A percentile compares a stretch with the other conserved stretches of the same genome.
These are phyloP conservation scores for Lophotriccus pileatus DNA, from an alignment of 2,797 vertebrate species.

Conservation along the genomic window DNA sequence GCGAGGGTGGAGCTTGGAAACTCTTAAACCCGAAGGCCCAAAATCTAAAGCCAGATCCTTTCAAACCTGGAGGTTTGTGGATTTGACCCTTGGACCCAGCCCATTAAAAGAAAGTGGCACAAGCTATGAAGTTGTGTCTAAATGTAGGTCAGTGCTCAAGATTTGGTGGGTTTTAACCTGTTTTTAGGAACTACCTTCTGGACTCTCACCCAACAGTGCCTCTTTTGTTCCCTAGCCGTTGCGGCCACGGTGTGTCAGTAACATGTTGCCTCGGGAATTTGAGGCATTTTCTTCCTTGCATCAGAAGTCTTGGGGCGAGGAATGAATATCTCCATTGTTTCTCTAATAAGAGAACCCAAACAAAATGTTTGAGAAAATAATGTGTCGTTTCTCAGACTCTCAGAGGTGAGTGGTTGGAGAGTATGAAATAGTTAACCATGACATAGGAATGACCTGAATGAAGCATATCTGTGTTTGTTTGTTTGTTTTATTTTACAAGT, in stretches of 20 bases:
- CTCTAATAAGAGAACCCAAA: background rate
- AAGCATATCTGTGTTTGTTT: background rate
- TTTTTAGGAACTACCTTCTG: background rate
- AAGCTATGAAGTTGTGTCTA: background rate
- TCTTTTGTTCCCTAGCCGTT: background rate
- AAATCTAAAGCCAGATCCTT: background rate
- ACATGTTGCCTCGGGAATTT: background rate
- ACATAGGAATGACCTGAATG: background rate
- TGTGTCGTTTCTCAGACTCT: background rate
- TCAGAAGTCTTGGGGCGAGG: background rate
- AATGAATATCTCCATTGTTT: conserved; percentile 43
- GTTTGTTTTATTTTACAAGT: background rate
- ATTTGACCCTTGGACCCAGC: background rate
- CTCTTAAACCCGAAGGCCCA: background rate
- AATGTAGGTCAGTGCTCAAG: background rate
- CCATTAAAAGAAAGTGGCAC: background rate
- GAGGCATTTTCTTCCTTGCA: conserved; percentile 28
- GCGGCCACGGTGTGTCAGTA: background rate
- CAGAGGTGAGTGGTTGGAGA: background rate
- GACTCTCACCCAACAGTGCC: background rate
- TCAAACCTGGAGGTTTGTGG: background rate
- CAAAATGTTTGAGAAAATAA: background rate
- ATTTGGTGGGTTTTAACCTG: background rate
- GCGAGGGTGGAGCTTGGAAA: background rate
- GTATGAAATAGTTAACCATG: background rate